phyloP scores from a whole-genome alignment of 1,140 invertebrate genomes.

The Drosophila sulfurigaster region DNA sequence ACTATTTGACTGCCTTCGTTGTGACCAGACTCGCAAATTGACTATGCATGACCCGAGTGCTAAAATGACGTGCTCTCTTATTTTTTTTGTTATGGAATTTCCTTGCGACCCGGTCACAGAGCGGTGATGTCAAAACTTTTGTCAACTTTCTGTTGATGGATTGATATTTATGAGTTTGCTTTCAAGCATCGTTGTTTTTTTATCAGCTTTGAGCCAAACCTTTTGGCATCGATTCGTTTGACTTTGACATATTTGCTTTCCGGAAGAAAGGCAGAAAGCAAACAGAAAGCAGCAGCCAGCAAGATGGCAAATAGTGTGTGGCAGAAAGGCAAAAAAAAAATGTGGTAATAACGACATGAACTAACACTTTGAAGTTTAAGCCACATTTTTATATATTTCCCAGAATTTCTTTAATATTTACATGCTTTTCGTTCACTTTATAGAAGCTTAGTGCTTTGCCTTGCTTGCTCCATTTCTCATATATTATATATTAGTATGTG shows the following conservation, averaged over 20 bases:
- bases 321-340: conserved; percentile 15
- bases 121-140: conserved; percentile 39
- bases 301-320: conserved; percentile 20
- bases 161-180: conserved; percentile 47
- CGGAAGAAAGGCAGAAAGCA: neutral
- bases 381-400: conserved; percentile 22
- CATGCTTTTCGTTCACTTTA: conserved; percentile 3
- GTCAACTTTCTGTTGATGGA: conserved; percentile 37
- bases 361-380: conserved; percentile 25
- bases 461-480: conserved; percentile 9
- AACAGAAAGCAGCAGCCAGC: conserved; percentile 7
- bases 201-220: conserved; percentile 31
- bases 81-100: conserved; percentile 21
- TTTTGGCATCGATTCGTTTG: conserved; percentile 55
- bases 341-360: conserved; percentile 9
- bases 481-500: conserved; percentile 7
- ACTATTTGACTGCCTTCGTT: conserved; percentile 12
- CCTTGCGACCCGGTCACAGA: conserved; percentile 9
- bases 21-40: conserved; percentile 31
- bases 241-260: conserved; percentile 45
- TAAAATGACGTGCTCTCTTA: conserved; percentile 1
- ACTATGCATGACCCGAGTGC: conserved; percentile 16
- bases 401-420: conserved; percentile 14
- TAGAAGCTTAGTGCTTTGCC: neutral
- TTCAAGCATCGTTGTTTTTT: neutral